Evolutionary conservation across 2,113 vertebrate species (phyloP).

Genomic region (Pluvianellus socialis): DNA sequence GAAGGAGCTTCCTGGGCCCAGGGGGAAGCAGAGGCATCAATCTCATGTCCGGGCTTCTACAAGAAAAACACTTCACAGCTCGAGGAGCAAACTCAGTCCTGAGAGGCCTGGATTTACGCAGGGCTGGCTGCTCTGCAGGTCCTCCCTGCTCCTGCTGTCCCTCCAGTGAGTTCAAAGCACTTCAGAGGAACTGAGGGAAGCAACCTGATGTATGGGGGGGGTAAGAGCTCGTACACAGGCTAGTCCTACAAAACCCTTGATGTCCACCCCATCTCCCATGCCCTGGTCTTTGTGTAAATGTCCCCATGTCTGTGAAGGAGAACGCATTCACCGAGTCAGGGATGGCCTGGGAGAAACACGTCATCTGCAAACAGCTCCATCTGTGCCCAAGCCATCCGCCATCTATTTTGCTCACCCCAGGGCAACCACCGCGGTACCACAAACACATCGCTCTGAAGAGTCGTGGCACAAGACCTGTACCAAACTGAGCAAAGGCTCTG

Average conservation of each 20-base stretch:
- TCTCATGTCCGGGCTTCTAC: neutral
- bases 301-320: neutral
- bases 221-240: neutral
- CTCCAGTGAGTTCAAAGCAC: neutral
- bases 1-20: neutral
- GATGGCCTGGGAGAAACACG: neutral
- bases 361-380: neutral
- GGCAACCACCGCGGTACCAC: neutral
- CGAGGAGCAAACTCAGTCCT: rapidly evolving
- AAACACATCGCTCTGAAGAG: neutral
- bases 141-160: neutral
- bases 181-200: neutral
- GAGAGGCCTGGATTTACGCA: neutral
- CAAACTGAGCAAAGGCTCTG: neutral
- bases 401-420: neutral
- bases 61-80: neutral
- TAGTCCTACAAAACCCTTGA: neutral
- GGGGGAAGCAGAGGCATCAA: neutral
- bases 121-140: neutral
- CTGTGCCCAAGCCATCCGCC: neutral
- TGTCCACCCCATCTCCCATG: neutral
- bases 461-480: rapidly evolving
- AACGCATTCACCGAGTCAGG: neutral
- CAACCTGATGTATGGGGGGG: neutral
- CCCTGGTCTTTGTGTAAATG: neutral